These are phyloP conservation scores for Anguilla obscura DNA, from an alignment of 2,797 vertebrate species.

Conservation along the genomic window DNA sequence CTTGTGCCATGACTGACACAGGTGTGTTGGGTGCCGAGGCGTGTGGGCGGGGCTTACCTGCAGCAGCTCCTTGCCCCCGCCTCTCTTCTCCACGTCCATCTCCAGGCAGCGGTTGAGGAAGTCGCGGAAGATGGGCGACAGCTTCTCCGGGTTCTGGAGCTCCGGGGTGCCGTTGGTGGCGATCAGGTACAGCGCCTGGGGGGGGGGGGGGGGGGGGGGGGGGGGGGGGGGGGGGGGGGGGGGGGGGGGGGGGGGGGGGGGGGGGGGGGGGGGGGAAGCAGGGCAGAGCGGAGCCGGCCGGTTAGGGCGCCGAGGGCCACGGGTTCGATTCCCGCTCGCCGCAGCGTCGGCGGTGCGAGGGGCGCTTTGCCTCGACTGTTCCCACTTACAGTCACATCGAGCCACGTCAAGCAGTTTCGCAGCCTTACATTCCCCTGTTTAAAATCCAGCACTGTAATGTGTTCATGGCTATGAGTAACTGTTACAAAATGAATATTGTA, in stretches of 20 bases:
- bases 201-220: slow-evolving; percentile 38
- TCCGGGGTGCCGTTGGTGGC: slow-evolving; percentile 97
- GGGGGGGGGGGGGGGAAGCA: too few relatives aligned
- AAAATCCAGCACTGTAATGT: neutral
- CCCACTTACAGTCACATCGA: neutral
- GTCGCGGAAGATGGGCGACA: slow-evolving; percentile 93
- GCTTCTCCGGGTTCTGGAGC: slow-evolving; percentile 95
- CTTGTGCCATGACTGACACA: neutral
- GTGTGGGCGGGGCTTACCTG: slow-evolving; percentile 73
- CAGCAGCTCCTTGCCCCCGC: slow-evolving; percentile 92
- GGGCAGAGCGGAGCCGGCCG: neutral
- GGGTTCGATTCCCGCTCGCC: too few relatives aligned
- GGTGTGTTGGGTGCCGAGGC: neutral
- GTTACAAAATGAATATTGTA: too few relatives aligned
- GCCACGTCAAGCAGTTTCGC: too few relatives aligned
- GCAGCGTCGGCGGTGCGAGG: neutral
- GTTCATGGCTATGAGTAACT: neutral
- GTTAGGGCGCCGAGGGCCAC: neutral
- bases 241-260: slow-evolving; percentile 39
- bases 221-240: slow-evolving; percentile 43
- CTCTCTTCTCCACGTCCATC: slow-evolving; percentile 97
- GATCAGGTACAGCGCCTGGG: slow-evolving; percentile 93
- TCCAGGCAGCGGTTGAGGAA: slow-evolving; percentile 95
- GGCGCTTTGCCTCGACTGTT: neutral
- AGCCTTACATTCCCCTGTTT: neutral